These are phyloP conservation scores for Melolontha melolontha DNA, from an alignment of 2,888 invertebrate species.

Conservation along the genomic window DNA sequence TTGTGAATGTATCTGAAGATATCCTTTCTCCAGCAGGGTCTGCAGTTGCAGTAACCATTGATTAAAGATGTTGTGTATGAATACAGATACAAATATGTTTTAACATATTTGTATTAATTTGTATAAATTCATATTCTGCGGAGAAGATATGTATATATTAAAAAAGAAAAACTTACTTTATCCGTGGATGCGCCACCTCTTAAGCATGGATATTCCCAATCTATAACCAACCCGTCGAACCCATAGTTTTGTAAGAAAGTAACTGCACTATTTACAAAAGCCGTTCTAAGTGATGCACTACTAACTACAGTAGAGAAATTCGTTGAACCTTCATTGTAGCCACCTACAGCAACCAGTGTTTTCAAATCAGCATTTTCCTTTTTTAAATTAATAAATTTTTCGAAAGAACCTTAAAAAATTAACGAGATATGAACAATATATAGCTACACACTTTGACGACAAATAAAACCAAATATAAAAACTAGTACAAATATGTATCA, in stretches of 20 bases:
- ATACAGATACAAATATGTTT: too few relatives aligned
- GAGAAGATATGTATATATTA: too few relatives aligned
- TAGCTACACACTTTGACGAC: too few relatives aligned
- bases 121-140: too few relatives aligned
- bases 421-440: background rate
- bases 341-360: slow-evolving; percentile 76
- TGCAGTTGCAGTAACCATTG: too few relatives aligned
- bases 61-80: too few relatives aligned
- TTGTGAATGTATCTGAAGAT: too few relatives aligned
- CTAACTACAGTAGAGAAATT: slow-evolving; percentile 65
- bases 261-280: slow-evolving; percentile 71
- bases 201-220: slow-evolving; percentile 79
- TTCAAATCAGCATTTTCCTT: slow-evolving; percentile 67
- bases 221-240: slow-evolving; percentile 79
- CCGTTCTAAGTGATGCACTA: slow-evolving; percentile 63
- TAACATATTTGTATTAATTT: too few relatives aligned
- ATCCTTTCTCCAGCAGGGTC: too few relatives aligned
- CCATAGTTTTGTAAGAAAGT: slow-evolving; percentile 68
- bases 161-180: slow-evolving; percentile 49
- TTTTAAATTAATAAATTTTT: slow-evolving; percentile 13
- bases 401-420: slow-evolving; percentile 2
- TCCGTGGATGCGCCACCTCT: slow-evolving; percentile 63
- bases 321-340: slow-evolving; percentile 72
- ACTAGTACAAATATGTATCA: too few relatives aligned
- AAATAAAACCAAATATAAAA: too few relatives aligned